phyloP scores from a whole-genome alignment of 2,797 vertebrate genomes.

The Eupleurogrammus muticus region DNA sequence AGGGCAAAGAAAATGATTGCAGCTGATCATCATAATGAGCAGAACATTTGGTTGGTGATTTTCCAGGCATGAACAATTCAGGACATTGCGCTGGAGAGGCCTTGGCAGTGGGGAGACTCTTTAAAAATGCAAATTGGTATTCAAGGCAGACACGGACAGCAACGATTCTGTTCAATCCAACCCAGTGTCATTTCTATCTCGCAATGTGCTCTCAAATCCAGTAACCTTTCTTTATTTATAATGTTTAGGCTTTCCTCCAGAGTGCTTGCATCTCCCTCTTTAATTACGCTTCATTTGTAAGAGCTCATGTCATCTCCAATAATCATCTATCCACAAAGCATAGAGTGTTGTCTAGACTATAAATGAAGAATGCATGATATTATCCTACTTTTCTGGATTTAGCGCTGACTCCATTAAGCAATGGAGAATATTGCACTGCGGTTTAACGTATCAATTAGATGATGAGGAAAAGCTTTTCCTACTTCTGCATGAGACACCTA shows the following conservation, averaged over 20 bases:
- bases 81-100: conserved; percentile 76
- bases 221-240: conserved; percentile 57
- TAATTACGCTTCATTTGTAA: conserved; percentile 62
- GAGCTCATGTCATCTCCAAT: conserved; percentile 40
- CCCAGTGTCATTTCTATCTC: conserved; percentile 68
- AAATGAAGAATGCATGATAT: conserved; percentile 69
- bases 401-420: conserved; percentile 69
- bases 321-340: conserved; percentile 59
- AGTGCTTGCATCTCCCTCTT: conserved; percentile 49
- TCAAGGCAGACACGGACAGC: conserved; percentile 81
- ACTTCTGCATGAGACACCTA: conserved; percentile 53
- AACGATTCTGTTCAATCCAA: conserved; percentile 77
- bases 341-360: conserved; percentile 62
- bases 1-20: conserved; percentile 76
- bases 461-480: conserved; percentile 59
- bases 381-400: conserved; percentile 72
- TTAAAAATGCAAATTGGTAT: conserved; percentile 87
- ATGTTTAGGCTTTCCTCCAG: conserved; percentile 59
- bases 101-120: conserved; percentile 78
- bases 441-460: conserved; percentile 77
- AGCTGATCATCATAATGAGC: conserved; percentile 82
- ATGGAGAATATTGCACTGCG: conserved; percentile 64
- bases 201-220: conserved; percentile 41
- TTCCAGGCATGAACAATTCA: conserved; percentile 84
- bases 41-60: conserved; percentile 84